Conservation (phyloP, 2,797 vertebrate genomes). For the Rachycentron canadum region DNA sequence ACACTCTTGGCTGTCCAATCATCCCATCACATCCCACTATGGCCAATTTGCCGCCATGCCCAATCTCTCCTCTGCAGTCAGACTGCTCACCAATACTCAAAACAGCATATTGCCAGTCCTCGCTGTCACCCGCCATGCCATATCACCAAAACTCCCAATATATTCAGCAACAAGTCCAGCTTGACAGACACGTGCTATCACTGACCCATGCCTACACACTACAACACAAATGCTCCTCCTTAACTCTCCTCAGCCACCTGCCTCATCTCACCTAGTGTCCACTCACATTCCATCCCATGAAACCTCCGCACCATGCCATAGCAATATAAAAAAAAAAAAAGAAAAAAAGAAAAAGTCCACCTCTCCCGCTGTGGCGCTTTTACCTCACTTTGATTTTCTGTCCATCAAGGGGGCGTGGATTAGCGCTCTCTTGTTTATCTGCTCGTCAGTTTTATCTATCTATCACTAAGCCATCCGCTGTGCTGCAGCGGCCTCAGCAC, state of each 20-base stretch:
- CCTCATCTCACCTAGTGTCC: slow-evolving; percentile 52
- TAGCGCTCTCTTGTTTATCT: slow-evolving; percentile 88
- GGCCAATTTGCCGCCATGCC: slow-evolving; percentile 68
- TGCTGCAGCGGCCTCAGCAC: slow-evolving; percentile 76
- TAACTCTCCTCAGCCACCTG: slow-evolving; percentile 32
- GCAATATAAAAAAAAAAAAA: no score
- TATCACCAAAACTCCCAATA: slow-evolving; percentile 52
- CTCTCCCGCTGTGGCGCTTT: slow-evolving; percentile 73
- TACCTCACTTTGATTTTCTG: slow-evolving; percentile 85
- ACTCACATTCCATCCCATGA: slow-evolving; percentile 51
- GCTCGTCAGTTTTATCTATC: slow-evolving; percentile 87
- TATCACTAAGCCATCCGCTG: slow-evolving; percentile 82
- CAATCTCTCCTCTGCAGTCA: slow-evolving; percentile 64
- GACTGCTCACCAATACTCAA: slow-evolving; percentile 57
- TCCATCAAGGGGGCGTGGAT: slow-evolving; percentile 85
- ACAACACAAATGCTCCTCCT: slow-evolving; percentile 20
- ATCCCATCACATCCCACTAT: slow-evolving; percentile 63
- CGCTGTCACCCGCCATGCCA: slow-evolving; percentile 29
- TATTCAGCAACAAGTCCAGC: slow-evolving; percentile 5
- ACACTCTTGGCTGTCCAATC: slow-evolving; percentile 62
- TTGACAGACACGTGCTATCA: slow-evolving; percentile 39
- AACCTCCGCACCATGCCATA: slow-evolving; percentile 46
- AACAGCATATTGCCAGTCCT: slow-evolving; percentile 50
- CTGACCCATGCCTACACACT: slow-evolving; percentile 40
- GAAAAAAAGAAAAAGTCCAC: slow-evolving; percentile 30